Evolutionary conservation across 1,140 invertebrate species (phyloP).

Genomic region (Drosophila pallidifrons): DNA sequence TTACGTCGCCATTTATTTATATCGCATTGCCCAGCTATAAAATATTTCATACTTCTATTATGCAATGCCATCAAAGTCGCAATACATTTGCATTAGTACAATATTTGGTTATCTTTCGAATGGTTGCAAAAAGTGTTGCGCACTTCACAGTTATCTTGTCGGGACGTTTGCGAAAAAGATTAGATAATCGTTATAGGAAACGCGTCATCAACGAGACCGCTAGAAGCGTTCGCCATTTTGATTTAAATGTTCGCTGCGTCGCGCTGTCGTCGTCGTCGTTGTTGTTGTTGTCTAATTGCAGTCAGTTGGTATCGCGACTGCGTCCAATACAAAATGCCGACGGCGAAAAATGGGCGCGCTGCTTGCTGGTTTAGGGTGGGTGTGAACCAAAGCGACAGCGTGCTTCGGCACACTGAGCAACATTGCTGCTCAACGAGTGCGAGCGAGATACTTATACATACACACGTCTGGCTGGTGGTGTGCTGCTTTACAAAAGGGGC

Average conservation of each 20-base stretch:
- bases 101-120: not conserved
- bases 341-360: conserved; percentile 71
- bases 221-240: conserved; percentile 43
- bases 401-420: not conserved
- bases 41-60: not conserved
- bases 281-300: conserved; percentile 44
- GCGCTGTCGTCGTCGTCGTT: conserved; percentile 28
- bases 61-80: not conserved
- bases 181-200: conserved; percentile 14
- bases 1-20: too few relatives aligned
- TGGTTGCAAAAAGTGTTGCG: not conserved
- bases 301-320: conserved; percentile 30
- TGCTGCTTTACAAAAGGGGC: conserved; percentile 17
- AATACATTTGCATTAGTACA: not conserved
- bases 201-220: conserved; percentile 14
- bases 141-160: conserved; percentile 1
- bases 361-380: conserved; percentile 45
- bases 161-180: conserved; percentile 18
- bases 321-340: conserved; percentile 73
- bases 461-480: conserved; percentile 31
- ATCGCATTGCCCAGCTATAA: not conserved
- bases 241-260: conserved; percentile 21
- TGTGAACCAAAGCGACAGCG: conserved; percentile 35
- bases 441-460: conserved; percentile 36
- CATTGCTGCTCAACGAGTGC: not conserved